phyloP scores from a whole-genome alignment of 2,888 invertebrate genomes.

The Cataglyphis livida region DNA sequence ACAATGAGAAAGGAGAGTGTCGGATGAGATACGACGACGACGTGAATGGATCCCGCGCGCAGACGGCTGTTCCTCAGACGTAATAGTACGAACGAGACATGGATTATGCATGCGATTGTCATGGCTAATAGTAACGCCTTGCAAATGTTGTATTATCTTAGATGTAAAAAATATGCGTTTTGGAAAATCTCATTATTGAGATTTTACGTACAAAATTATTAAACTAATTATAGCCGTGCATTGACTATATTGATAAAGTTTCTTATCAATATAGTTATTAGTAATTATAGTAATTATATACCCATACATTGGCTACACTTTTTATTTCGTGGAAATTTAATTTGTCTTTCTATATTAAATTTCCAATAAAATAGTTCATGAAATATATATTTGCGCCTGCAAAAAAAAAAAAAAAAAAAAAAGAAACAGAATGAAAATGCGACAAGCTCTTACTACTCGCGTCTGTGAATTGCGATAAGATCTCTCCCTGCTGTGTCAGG shows the following conservation, averaged over 20 bases:
- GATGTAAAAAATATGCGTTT: background rate
- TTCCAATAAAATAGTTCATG: background rate
- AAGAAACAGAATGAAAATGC: background rate
- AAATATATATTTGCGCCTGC: background rate
- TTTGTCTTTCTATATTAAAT: background rate
- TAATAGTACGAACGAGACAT: slow-evolving; percentile 47
- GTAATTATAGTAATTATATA: too few species aligned
- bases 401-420: background rate
- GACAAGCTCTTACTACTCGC: background rate
- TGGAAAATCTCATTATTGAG: background rate
- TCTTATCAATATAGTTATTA: too few species aligned
- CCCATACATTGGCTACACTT: background rate
- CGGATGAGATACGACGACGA: slow-evolving; percentile 46
- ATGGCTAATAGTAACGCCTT: background rate
- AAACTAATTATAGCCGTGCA: background rate
- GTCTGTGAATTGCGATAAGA: slow-evolving; percentile 4
- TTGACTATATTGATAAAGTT: background rate
- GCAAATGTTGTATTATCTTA: background rate
- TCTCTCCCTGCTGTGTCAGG: background rate
- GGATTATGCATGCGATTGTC: slow-evolving; percentile 57
- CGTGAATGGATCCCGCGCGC: slow-evolving; percentile 34
- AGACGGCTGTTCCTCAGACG: slow-evolving; percentile 42
- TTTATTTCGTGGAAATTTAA: background rate
- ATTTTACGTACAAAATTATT: background rate
- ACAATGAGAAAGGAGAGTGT: slow-evolving; percentile 28